Evolutionary conservation across 2,888 invertebrate genomes (phyloP).

Genomic region (Leptinotarsa peninsularis): DNA sequence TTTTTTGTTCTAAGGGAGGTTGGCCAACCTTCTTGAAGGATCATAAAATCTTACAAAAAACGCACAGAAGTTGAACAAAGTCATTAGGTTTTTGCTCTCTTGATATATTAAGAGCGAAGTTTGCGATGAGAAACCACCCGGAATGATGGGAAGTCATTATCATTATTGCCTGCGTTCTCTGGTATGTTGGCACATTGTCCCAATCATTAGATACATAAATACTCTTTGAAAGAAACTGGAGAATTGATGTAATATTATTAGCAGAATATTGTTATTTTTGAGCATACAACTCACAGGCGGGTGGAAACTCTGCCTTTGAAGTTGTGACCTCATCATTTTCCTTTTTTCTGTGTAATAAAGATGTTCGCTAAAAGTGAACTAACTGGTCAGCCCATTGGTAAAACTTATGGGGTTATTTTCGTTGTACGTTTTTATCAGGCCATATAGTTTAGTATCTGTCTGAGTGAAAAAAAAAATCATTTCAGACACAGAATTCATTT

Average conservation of each 20-base stretch:
- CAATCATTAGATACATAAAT: background rate
- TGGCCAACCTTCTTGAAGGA: background rate
- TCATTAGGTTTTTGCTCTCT: constrained; percentile 11
- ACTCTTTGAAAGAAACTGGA: background rate
- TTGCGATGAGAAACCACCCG: background rate
- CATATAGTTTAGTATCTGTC: too few relatives aligned
- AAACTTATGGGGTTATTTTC: too few relatives aligned
- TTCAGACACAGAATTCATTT: too few relatives aligned
- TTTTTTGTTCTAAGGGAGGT: background rate
- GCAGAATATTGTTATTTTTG: background rate
- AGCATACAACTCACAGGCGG: background rate
- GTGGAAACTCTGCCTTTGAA: too few relatives aligned
- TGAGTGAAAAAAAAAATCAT: too few relatives aligned
- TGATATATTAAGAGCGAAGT: background rate
- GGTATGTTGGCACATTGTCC: background rate
- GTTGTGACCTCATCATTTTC: too few relatives aligned
- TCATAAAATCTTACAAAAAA: background rate
- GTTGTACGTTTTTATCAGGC: too few relatives aligned
- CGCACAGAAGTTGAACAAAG: background rate
- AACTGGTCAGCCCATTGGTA: too few relatives aligned
- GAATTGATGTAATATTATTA: background rate
- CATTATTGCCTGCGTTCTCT: background rate
- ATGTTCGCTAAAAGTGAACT: too few relatives aligned
- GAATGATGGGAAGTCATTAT: constrained; percentile 8
- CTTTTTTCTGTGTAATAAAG: too few relatives aligned